Percentiles rank a stretch among this genome's conserved stretches.
phyloP scores from a whole-genome alignment of 2,888 invertebrate genomes.

The Subacronicta megacephala region DNA sequence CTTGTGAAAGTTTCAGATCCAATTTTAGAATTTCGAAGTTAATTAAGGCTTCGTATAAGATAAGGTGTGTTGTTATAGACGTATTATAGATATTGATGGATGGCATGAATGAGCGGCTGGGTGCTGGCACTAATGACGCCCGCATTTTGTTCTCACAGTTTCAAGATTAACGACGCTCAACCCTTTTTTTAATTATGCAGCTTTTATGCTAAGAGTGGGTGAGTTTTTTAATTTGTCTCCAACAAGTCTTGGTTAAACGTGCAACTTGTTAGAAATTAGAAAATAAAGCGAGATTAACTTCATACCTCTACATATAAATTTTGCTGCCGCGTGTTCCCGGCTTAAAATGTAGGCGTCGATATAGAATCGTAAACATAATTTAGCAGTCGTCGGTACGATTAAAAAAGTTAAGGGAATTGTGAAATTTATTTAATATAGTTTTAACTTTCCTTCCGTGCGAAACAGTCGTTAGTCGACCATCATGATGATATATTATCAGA shows the following conservation, averaged over 20 bases:
- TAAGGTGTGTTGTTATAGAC: conserved; percentile 11
- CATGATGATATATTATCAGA: conserved; percentile 31
- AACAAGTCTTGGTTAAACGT: conserved; percentile 43
- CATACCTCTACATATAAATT: conserved; percentile 22
- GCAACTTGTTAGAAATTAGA: conserved; percentile 52
- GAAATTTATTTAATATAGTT: conserved; percentile 48
- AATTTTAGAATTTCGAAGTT: conserved; percentile 6
- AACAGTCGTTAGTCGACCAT: conserved; percentile 24
- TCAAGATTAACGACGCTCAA: conserved; percentile 74
- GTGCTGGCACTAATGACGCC: conserved; percentile 65
- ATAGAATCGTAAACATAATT: conserved; percentile 20
- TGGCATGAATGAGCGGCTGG: conserved; percentile 54
- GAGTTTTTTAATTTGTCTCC: conserved; percentile 65
- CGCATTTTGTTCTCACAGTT: conserved; percentile 67
- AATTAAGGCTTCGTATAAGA: conserved; percentile 8
- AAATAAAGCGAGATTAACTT: conserved; percentile 50
- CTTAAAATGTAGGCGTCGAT: conserved; percentile 15
- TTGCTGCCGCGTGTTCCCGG: conserved; percentile 5
- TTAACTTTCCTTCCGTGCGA: conserved; percentile 47
- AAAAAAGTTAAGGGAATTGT: conserved; percentile 22
- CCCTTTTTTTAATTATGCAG: conserved; percentile 79
- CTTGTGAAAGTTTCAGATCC: conserved; percentile 9
- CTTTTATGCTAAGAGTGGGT: conserved; percentile 61
- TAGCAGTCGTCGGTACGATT: conserved; percentile 21
- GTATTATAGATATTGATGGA: conserved; percentile 68